These are phyloP conservation scores for Tuta absoluta DNA, from an alignment of 2,888 invertebrate species.

Conservation along the genomic window DNA sequence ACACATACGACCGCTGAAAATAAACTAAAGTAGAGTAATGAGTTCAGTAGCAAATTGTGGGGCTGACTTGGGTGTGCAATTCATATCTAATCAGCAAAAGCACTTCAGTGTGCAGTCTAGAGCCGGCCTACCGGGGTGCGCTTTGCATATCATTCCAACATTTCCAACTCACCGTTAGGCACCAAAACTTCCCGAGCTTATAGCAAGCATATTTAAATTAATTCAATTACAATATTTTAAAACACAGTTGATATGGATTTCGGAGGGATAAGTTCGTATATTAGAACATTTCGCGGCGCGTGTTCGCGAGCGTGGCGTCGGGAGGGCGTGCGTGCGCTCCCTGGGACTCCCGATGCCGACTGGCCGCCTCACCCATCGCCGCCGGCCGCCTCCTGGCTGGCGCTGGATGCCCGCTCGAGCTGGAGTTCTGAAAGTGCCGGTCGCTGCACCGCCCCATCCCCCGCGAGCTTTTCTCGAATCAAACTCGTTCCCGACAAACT, in stretches of 20 bases:
- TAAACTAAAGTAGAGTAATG: too few species aligned
- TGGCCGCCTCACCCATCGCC: background rate
- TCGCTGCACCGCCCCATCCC: constrained; percentile 26
- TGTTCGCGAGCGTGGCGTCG: background rate
- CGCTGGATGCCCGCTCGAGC: background rate
- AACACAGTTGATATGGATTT: constrained; percentile 33
- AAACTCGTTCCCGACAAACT: constrained; percentile 21
- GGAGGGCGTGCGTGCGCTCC: constrained; percentile 9
- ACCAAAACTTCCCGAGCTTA: constrained; percentile 36
- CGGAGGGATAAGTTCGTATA: background rate
- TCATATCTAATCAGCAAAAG: background rate
- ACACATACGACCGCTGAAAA: too few species aligned
- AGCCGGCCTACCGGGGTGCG: constrained; percentile 28
- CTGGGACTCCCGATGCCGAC: background rate
- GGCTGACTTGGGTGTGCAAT: background rate
- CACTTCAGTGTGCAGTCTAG: constrained; percentile 3
- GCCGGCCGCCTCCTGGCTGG: too few species aligned
- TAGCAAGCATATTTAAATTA: constrained; percentile 2
- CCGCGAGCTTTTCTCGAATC: constrained; percentile 23
- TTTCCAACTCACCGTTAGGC: constrained; percentile 54
- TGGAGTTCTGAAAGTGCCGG: constrained; percentile 4
- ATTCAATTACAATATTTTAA: constrained; percentile 6
- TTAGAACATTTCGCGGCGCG: constrained; percentile 4
- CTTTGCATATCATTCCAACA: constrained; percentile 42
- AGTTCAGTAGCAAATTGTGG: too few species aligned